Percentiles rank a stretch among this genome's conserved stretches.
Evolutionary conservation across 2,113 vertebrate genomes (phyloP).

Genomic region (Abramis brama): DNA sequence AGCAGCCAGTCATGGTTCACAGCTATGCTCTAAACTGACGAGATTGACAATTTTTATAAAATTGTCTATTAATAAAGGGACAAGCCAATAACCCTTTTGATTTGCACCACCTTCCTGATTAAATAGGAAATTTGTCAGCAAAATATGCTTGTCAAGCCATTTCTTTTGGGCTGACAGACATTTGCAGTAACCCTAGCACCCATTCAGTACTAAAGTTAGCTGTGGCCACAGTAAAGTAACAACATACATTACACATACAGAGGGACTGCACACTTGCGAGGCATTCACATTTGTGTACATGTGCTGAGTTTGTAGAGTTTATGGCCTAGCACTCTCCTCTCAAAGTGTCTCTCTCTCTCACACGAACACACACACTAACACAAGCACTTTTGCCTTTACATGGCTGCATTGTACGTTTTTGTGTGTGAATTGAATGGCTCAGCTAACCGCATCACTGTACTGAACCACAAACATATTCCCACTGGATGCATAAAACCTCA

Average conservation of each 20-base stretch:
- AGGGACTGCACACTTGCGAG: not conserved
- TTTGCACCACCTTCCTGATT: not conserved
- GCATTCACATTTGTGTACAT: not conserved
- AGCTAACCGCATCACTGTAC: not conserved
- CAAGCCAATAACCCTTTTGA: not conserved
- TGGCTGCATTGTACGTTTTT: not conserved
- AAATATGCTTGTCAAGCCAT: not conserved
- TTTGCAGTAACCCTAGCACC: not conserved
- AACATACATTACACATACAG: not conserved
- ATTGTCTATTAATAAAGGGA: not conserved
- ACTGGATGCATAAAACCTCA: not conserved
- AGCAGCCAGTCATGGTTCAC: not conserved
- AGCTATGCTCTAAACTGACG: not conserved
- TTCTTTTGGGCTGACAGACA: not conserved
- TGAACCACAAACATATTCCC: constrained; percentile 22
- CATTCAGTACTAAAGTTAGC: not conserved
- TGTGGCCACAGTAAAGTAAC: not conserved
- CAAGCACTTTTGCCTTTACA: not conserved
- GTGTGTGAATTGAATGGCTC: not conserved
- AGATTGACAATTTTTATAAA: not conserved
- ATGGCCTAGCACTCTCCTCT: not conserved
- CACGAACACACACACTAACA: not conserved
- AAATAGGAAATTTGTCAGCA: not conserved
- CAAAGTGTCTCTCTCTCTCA: not conserved
- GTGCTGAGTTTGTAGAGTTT: not conserved